A percentile compares a stretch with the other conserved stretches of the same genome.
Conservation (phyloP, 1,140 invertebrate species). For the Megathymus violae region DNA sequence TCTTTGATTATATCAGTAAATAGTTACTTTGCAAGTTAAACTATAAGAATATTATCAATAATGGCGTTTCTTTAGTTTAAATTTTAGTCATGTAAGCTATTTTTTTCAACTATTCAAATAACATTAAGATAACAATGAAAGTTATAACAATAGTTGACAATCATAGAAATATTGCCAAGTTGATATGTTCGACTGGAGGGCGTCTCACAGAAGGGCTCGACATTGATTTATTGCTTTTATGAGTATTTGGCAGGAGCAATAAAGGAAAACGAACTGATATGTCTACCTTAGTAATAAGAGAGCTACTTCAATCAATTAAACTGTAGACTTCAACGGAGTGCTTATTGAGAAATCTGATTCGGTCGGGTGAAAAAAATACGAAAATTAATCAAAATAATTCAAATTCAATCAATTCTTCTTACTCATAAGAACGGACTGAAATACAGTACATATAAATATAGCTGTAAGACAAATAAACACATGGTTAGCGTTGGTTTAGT, state of each 20-base stretch:
- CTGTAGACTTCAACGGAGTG: slow-evolving; percentile 4
- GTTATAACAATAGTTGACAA: slow-evolving; percentile 5
- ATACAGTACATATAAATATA: no score
- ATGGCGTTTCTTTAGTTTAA: no score
- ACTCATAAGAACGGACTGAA: no score
- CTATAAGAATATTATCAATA: no score
- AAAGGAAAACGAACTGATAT: slow-evolving; percentile 25
- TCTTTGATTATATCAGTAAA: no score
- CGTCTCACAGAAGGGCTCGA: slow-evolving; percentile 10
- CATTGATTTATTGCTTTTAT: slow-evolving; percentile 31
- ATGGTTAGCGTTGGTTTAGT: no score
- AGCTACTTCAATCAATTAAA: slow-evolving; percentile 22
- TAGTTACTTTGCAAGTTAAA: no score
- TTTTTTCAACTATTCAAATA: no score
- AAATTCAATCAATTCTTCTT: no score
- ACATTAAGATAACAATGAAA: slow-evolving; percentile 15
- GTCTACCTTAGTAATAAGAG: slow-evolving; percentile 3
- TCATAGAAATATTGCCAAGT: slow-evolving; percentile 21
- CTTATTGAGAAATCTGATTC: slow-evolving; percentile 19
- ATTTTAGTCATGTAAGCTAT: no score
- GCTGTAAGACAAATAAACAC: no score
- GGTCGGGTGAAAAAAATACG: neutral
- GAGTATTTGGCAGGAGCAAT: slow-evolving; percentile 27
- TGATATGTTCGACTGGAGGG: slow-evolving; percentile 11
- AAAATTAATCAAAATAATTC: no score